Conservation (phyloP, 2,797 vertebrate species). For the Diglossa cyanea region DNA sequence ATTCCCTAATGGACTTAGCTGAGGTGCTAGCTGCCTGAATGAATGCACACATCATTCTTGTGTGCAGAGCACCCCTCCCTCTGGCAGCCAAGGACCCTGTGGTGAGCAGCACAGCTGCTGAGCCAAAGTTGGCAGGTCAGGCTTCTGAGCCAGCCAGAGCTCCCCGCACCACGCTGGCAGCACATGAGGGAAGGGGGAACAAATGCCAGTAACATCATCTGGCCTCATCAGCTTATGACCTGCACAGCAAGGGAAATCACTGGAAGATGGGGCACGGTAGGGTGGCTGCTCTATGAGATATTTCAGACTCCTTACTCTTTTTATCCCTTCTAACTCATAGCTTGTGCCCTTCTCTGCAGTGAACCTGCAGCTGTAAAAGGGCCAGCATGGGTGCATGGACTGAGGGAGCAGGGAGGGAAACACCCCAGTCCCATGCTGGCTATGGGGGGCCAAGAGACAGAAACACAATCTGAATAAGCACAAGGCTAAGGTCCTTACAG, state of each 20-base stretch:
- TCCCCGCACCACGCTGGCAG: rapidly evolving
- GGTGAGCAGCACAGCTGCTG: not conserved
- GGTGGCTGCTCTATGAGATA: not conserved
- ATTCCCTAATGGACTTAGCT: rapidly evolving
- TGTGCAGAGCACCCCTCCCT: not conserved
- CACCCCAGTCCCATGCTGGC: rapidly evolving
- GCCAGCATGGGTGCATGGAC: rapidly evolving
- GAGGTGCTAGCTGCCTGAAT: not conserved
- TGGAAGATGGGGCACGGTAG: not conserved
- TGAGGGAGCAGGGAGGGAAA: not conserved
- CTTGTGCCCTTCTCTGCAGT: not conserved
- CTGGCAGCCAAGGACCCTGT: not conserved
- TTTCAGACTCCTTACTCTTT: not conserved
- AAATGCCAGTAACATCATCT: not conserved
- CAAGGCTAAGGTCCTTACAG: not conserved
- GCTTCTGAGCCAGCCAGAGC: not conserved
- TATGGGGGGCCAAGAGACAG: not conserved
- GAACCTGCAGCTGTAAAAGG: not conserved
- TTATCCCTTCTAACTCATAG: not conserved
- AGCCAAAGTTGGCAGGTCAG: not conserved
- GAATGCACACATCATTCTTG: not conserved
- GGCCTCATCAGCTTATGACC: not conserved
- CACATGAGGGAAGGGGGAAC: not conserved
- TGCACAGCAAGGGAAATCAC: not conserved
- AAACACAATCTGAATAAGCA: not conserved